Conservation (phyloP, 2,888 invertebrate genomes). For the Melanargia galathea region DNA sequence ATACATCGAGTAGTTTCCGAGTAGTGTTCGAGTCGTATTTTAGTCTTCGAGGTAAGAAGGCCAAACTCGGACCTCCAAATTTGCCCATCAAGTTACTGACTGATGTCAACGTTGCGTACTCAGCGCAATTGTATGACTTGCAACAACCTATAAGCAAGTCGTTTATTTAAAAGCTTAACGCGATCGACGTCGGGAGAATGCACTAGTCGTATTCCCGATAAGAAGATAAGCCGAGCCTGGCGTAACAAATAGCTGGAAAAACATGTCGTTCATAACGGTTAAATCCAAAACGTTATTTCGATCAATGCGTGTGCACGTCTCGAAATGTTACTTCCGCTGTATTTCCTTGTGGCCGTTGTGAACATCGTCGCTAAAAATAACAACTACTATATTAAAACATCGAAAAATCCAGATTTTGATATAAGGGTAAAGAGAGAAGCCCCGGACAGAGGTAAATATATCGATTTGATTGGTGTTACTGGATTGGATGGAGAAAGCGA, state of each 20-base stretch:
- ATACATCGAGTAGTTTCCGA: too few species aligned
- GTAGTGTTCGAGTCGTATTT: too few species aligned
- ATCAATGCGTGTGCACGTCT: neutral
- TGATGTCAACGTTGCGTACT: too few species aligned
- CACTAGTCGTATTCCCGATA: neutral
- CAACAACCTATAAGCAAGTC: neutral
- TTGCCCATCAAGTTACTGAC: too few species aligned
- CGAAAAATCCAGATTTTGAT: conserved; percentile 29
- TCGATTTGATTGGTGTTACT: neutral
- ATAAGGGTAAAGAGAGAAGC: conserved; percentile 28
- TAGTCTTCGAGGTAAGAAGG: too few species aligned
- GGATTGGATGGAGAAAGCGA: neutral
- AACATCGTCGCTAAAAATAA: conserved; percentile 33
- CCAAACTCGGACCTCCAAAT: too few species aligned
- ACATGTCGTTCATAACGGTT: conserved; percentile 4
- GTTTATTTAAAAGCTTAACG: neutral
- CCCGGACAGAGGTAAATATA: conserved; percentile 48
- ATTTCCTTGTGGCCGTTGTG: conserved; percentile 22
- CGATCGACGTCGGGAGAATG: neutral
- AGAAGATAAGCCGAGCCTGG: neutral
- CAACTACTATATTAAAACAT: conserved; percentile 31
- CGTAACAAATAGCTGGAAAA: neutral
- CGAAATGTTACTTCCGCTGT: conserved; percentile 29
- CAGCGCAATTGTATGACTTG: too few species aligned
- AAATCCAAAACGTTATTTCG: neutral